Conservation (phyloP, 2,888 invertebrate species). For the Lordiphosa andalusiaca region DNA sequence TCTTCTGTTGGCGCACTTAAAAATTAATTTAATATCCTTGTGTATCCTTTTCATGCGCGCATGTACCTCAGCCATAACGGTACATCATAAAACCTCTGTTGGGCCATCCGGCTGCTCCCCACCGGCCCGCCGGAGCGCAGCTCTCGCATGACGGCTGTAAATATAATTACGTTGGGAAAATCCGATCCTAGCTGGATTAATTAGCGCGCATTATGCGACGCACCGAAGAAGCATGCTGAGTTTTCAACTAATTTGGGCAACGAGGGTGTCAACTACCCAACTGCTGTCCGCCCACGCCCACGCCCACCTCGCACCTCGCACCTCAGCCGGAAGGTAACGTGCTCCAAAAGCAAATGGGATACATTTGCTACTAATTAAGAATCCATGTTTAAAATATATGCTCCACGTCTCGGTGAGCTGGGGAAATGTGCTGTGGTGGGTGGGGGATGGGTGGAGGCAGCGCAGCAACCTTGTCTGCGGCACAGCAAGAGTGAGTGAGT, state of each 20-base stretch:
- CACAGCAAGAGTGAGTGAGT: neutral
- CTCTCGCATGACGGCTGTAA: conserved; percentile 74
- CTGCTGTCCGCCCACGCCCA: conserved; percentile 32
- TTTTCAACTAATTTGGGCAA: conserved; percentile 17
- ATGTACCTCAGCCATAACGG: conserved; percentile 65
- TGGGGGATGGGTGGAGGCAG: conserved; percentile 16
- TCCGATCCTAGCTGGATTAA: conserved; percentile 81
- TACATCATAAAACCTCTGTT: conserved; percentile 30
- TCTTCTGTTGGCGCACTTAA: conserved; percentile 62
- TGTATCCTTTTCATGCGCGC: conserved; percentile 70
- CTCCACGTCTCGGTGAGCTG: conserved; percentile 23
- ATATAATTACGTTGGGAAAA: conserved; percentile 78
- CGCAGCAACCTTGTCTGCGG: conserved; percentile 1
- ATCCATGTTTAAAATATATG: conserved; percentile 77
- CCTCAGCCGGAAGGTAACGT: conserved; percentile 38
- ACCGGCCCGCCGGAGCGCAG: conserved; percentile 38
- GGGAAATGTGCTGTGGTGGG: conserved; percentile 21
- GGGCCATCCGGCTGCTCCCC: conserved; percentile 18
- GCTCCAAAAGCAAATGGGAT: conserved; percentile 60
- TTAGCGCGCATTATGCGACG: conserved; percentile 80
- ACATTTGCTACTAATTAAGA: conserved; percentile 78
- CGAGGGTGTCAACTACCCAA: conserved; percentile 60
- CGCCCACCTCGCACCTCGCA: conserved; percentile 18
- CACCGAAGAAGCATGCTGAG: conserved; percentile 45
- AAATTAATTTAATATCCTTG: conserved; percentile 78